Base-by-base conservation (phyloP, 2,113 vertebrate genomes). In the Zeus faber region DNA sequence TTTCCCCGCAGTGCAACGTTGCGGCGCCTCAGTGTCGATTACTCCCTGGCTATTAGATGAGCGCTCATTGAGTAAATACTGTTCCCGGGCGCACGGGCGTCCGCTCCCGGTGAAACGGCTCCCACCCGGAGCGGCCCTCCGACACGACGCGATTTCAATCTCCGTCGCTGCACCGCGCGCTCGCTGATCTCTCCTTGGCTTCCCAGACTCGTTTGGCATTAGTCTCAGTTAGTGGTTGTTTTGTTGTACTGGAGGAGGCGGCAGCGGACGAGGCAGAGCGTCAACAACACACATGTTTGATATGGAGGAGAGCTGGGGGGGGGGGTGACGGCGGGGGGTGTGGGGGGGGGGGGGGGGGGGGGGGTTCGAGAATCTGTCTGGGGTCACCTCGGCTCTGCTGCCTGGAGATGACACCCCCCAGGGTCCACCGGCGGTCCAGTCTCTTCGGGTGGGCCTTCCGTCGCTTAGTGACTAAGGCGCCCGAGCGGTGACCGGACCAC, bases 401-500 rank as follows among this genome's bases (percentile, higher is more conserved):
- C 89, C 94, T 92, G 93, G 94, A 96, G 93, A 96, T 94, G 89
- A 95, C 93, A 84, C 94, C 95, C 77, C 95, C 95, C 89, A 98
- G 89, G 52, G 95, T 98, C 95, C 95, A 98, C 86, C 95, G 93
- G 87, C 95, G 94, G 92, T 98, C 95, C 92, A 97, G 91, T 82
- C 94, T 94, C 85, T 94, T 93, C 92, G 95, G 93, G 76, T 98
- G 94, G 87, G 94, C 93, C 88, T 98, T 98, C 86, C 94, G 93
- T 85, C 93, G 89, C n/a, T n/a, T n/a, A n/a, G n/a, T n/a, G n/a
- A n/a, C n/a, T n/a, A n/a, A n/a, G n/a, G n/a, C n/a, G n/a, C n/a
- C n/a, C n/a, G n/a, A n/a, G n/a, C n/a, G n/a, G n/a, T n/a, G n/a
- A n/a, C n/a, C n/a, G n/a, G n/a, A n/a, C n/a, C n/a, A n/a, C n/a